Evolutionary conservation across 2,113 vertebrate species (phyloP).

Genomic region (Arothron firmamentum): DNA sequence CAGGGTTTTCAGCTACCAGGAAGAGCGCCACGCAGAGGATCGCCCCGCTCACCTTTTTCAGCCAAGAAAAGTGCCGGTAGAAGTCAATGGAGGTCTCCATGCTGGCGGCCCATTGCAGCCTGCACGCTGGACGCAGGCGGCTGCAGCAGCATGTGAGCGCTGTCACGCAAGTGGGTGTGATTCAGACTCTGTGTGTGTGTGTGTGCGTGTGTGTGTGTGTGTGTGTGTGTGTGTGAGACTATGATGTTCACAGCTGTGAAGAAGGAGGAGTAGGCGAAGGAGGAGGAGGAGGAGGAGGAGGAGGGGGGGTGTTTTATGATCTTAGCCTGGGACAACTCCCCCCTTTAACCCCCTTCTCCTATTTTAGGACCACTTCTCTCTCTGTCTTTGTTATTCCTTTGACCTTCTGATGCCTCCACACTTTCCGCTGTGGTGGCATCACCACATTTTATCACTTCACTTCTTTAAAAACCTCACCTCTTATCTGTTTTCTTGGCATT

Average conservation of each 20-base stretch:
- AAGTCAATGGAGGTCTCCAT: constrained; percentile 96
- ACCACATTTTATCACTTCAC: neutral
- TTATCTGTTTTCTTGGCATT: neutral
- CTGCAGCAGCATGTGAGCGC: neutral
- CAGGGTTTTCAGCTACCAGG: neutral
- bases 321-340: constrained; percentile 17
- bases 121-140: constrained; percentile 3
- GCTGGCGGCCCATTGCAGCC: constrained; percentile 86
- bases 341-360: neutral
- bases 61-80: constrained; percentile 95
- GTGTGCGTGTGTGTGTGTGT: constrained; percentile 6
- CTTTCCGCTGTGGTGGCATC: neutral
- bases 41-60: constrained; percentile 86
- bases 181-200: neutral
- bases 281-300: constrained; percentile 29
- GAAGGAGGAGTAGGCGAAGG: constrained; percentile 31
- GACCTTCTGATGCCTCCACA: neutral
- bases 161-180: neutral
- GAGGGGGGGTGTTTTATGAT: constrained; percentile 38
- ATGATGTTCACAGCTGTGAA: constrained; percentile 50
- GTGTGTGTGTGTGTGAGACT: constrained; percentile 4
- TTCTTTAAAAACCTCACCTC: neutral
- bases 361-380: neutral
- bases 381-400: neutral
- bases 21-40: neutral